Conservation (phyloP, 2,797 vertebrate species). For the Agapornis canus region DNA sequence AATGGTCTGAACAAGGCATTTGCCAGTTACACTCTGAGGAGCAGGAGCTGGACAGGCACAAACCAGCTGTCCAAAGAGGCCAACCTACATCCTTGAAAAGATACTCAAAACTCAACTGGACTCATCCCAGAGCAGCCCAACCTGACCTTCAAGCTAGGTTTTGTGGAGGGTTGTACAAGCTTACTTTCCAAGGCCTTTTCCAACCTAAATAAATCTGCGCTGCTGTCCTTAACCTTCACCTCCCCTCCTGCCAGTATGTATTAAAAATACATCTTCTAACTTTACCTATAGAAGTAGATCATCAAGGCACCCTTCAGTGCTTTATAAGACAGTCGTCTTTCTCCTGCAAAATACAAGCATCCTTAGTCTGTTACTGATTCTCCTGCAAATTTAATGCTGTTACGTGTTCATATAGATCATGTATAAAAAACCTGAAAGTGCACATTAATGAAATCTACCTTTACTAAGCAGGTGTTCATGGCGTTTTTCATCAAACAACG, state of each 20-base stretch:
- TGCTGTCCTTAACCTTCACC: not conserved
- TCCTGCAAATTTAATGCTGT: not conserved
- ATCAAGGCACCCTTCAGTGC: conserved; percentile 95
- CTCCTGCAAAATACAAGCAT: conserved; percentile 79
- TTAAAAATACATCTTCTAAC: not conserved
- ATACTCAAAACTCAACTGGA: not conserved
- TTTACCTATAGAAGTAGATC: conserved; percentile 97
- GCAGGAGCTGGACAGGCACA: not conserved
- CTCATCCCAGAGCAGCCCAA: not conserved
- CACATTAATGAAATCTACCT: conserved; percentile 74
- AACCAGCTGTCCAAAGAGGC: not conserved
- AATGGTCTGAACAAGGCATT: not conserved
- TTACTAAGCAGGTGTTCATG: conserved; percentile 93
- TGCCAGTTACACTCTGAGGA: not conserved
- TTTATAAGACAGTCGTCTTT: conserved; percentile 91
- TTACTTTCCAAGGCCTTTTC: not conserved
- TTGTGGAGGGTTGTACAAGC: not conserved
- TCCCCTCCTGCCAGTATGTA: not conserved
- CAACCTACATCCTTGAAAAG: not conserved
- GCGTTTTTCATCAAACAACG: conserved; percentile 92
- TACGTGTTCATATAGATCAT: not conserved
- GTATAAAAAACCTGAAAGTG: not conserved
- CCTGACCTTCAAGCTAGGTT: not conserved
- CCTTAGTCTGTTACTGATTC: not conserved
- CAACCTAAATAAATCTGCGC: not conserved